These are phyloP conservation scores for Pipistrellus pygmaeus DNA, from an alignment of 2,797 vertebrate species.

Conservation along the genomic window DNA sequence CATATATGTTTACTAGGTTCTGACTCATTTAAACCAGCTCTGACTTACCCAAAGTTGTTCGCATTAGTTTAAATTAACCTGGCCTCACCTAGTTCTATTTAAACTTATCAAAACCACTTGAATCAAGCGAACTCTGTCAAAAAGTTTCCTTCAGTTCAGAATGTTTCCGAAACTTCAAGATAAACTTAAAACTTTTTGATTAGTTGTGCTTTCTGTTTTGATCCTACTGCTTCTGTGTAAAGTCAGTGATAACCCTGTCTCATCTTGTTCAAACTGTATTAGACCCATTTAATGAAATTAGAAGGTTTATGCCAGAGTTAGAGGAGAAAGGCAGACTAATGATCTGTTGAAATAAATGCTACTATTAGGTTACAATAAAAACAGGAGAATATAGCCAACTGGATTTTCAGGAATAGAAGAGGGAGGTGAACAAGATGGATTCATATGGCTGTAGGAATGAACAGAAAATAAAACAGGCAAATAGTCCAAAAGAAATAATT, in stretches of 20 bases:
- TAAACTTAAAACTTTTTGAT: constrained; percentile 17
- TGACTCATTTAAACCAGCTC: constrained; percentile 21
- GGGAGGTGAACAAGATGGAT: neutral
- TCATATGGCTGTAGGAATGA: neutral
- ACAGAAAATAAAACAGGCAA: constrained; percentile 48
- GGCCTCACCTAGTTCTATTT: neutral
- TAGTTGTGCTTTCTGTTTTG: neutral
- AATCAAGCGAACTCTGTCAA: neutral
- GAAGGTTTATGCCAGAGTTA: neutral
- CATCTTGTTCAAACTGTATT: neutral
- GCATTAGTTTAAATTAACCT: constrained; percentile 47
- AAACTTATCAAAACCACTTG: constrained; percentile 3
- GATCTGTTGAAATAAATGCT: constrained; percentile 48
- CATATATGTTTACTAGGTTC: neutral
- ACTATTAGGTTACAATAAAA: neutral
- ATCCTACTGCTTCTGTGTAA: neutral
- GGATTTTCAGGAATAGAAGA: constrained; percentile 16
- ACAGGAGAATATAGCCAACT: neutral
- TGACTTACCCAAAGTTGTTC: neutral
- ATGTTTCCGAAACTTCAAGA: constrained; percentile 14
- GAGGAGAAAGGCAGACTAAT: neutral
- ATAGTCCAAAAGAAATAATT: neutral
- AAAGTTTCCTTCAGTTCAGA: neutral
- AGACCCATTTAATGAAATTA: neutral
- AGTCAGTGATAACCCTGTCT: neutral